Base-by-base conservation (phyloP, 2,797 vertebrate genomes). In the Spinus olivaceus region DNA sequence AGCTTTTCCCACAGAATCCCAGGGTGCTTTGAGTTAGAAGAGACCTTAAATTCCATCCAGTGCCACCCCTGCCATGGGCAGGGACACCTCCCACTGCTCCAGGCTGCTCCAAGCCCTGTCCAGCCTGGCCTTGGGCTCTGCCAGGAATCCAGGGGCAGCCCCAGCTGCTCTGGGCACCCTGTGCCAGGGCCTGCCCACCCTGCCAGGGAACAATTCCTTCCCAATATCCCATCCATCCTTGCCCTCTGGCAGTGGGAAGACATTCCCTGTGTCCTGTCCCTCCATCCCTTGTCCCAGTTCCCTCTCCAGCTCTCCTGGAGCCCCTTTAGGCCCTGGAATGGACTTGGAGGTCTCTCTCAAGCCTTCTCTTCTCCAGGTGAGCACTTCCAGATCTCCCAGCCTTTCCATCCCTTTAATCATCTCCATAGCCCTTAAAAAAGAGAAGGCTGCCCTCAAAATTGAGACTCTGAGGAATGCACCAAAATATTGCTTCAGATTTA, bases 331-430 rank as follows among this genome's bases (percentile, higher is more conserved):
- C 4, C 0, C 17, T 46, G 51, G 6, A 18, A 66, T 1, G 28
- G 8, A 1, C 6, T 71, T 2, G 3, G 5, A 80, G 19, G 0
- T 59, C 6, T 46, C 39, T 4, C 8, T 59, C 9, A 15, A 60
- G 24, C 46, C n/a, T 47, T 73, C 16, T 24, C 13, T 2, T 51
- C 30, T 60, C 25, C 54, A 67, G 30, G 22, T 47, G 25, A 67
- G 5, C 4, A 11, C 3, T 1, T 5, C 6, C 32, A 61, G 15
- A 5, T 49, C 19, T 54, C 61, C 8, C 12, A 49, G 11, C 10
- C 21, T 35, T 47, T 60, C 32, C 15, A 28, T 41, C 22, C 22
- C 27, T 74, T 61, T 24, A n/a, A 28, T 42, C 13, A 69, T 25
- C 25, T 76, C 23, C 5, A 6, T 14, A 20, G 10, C 11, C 32